Percentiles rank a stretch among this genome's conserved stretches.
Evolutionary conservation across 2,888 invertebrate genomes (phyloP).

Genomic region (Pristionchus arcanus): DNA sequence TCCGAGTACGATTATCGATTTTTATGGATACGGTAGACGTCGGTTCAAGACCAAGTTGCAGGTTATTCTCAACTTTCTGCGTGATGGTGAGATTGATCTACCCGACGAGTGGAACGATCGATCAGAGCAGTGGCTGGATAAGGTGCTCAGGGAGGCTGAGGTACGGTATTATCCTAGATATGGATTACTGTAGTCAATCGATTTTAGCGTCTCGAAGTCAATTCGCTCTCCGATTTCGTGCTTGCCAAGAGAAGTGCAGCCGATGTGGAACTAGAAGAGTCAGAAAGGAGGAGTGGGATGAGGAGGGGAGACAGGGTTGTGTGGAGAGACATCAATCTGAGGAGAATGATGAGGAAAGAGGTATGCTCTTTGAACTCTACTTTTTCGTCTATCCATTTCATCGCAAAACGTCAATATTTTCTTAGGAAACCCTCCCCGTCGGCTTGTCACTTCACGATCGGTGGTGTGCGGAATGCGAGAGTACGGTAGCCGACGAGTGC

Average conservation of each 20-base stretch:
- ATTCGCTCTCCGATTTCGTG: neutral
- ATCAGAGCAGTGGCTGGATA: neutral
- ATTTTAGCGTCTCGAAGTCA: neutral
- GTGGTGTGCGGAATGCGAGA: conserved; percentile 50
- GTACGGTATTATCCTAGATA: neutral
- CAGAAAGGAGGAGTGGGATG: neutral
- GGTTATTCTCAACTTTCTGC: conserved; percentile 52
- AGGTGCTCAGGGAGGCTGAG: conserved; percentile 38
- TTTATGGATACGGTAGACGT: neutral
- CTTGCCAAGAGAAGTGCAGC: neutral
- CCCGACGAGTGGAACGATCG: conserved; percentile 42
- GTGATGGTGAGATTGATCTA: conserved; percentile 45
- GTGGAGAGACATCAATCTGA: conserved; percentile 39
- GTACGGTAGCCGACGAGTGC: conserved; percentile 31
- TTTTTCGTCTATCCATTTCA: neutral
- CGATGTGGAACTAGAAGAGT: neutral
- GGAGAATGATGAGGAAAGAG: conserved; percentile 21
- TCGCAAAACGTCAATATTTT: neutral
- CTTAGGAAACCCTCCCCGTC: neutral
- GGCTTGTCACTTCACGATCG: conserved; percentile 32
- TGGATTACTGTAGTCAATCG: neutral
- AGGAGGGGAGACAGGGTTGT: conserved; percentile 31
- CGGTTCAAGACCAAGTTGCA: neutral
- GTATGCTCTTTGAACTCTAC: neutral
- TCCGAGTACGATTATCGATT: conserved; percentile 36